These are phyloP conservation scores for Macrotus californicus DNA, from an alignment of 2,113 vertebrate genomes.

Conservation along the genomic window DNA sequence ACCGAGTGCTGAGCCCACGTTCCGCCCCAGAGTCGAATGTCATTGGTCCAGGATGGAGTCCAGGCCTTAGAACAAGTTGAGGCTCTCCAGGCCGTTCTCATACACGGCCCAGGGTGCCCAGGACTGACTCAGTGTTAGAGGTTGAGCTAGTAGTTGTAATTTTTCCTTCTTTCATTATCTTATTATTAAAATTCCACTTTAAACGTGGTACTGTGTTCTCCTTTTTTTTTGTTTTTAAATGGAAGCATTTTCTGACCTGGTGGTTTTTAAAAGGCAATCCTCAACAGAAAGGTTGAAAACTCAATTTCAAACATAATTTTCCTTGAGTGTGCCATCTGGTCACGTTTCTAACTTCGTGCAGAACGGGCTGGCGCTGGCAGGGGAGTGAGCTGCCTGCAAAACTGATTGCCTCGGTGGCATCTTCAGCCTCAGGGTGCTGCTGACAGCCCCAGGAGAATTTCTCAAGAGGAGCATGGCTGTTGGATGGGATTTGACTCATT, in stretches of 20 bases:
- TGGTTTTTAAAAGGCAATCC: slow-evolving; percentile 21
- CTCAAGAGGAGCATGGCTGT: neutral
- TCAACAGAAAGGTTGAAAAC: neutral
- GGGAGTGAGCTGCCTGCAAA: neutral
- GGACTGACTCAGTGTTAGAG: neutral
- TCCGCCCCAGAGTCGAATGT: neutral
- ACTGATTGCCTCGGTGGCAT: neutral
- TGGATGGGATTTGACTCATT: neutral
- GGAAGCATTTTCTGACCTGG: neutral
- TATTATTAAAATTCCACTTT: slow-evolving; percentile 28
- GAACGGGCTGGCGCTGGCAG: neutral
- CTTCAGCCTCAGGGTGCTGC: neutral
- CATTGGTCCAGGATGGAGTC: neutral
- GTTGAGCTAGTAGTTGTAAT: neutral
- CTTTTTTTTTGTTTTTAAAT: no score
- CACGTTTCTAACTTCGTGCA: neutral
- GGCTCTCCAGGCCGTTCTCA: neutral
- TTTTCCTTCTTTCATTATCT: slow-evolving; percentile 22
- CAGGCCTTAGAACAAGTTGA: neutral
- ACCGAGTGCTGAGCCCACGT: neutral
- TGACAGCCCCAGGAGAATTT: neutral
- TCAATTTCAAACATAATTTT: slow-evolving; percentile 9
- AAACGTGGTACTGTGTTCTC: neutral
- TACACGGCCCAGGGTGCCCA: neutral
- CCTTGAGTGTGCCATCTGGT: neutral